phyloP scores from a whole-genome alignment of 2,888 invertebrate genomes.

The Caenorhabditis drosophilae region DNA sequence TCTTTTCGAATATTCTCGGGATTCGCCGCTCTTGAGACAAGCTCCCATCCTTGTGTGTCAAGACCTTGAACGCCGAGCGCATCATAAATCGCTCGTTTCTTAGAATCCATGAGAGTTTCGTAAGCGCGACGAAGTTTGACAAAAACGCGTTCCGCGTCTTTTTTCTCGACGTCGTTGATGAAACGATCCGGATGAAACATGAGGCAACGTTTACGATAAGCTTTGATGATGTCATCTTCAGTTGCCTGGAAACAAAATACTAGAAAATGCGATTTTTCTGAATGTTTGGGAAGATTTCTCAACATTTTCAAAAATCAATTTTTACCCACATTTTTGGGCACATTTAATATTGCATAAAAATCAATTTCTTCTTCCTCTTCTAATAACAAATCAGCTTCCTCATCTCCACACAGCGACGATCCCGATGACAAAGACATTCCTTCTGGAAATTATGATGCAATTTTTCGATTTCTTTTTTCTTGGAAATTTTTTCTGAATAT shows the following conservation, averaged over 20 bases:
- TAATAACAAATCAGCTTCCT: conserved; percentile 45
- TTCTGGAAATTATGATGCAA: conserved; percentile 1
- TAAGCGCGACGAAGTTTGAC: conserved; percentile 91
- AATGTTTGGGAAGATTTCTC: too few relatives aligned
- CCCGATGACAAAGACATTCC: conserved; percentile 53
- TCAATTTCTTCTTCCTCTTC: conserved; percentile 64
- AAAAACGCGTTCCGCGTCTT: conserved; percentile 89
- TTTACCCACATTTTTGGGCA: conserved; percentile 59
- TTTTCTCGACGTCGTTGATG: conserved; percentile 80
- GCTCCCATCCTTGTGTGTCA: conserved; percentile 89
- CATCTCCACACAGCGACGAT: conserved; percentile 51
- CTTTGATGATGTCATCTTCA: conserved; percentile 87
- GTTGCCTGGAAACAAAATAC: conserved; percentile 85
- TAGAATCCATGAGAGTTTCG: conserved; percentile 91
- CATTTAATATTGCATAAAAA: conserved; percentile 67
- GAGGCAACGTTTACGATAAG: conserved; percentile 87
- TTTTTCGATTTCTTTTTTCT: not conserved
- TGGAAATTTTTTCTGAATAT: too few relatives aligned
- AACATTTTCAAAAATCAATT: not conserved
- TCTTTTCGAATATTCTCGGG: conserved; percentile 95
- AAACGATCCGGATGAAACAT: conserved; percentile 98
- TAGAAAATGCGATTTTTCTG: too few relatives aligned
- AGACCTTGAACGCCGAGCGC: conserved; percentile 85
- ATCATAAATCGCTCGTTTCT: conserved; percentile 93
- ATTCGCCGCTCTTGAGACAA: conserved; percentile 77